Evolutionary conservation across 2,113 vertebrate species (phyloP).

Genomic region (Mustela nigripes): DNA sequence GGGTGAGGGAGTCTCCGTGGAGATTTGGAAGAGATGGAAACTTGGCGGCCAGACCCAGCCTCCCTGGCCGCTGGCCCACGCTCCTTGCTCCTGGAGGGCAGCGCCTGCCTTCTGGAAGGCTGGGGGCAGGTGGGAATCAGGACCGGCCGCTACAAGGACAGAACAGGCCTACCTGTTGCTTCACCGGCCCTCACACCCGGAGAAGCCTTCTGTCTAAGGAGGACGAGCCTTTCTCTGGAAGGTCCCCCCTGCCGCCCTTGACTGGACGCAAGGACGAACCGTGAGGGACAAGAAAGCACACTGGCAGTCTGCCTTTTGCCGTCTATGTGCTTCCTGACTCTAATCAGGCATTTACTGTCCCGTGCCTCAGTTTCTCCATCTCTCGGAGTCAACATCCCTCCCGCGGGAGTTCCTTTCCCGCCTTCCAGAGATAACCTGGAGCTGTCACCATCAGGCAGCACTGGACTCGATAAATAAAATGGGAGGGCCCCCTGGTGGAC

Average conservation of each 20-base stretch:
- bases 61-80: conserved; percentile 26
- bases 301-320: fast-evolving
- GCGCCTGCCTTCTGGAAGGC: not conserved
- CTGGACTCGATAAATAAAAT: not conserved
- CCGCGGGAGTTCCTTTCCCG: not conserved
- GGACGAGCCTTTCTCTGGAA: not conserved
- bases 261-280: not conserved
- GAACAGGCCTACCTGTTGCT: not conserved
- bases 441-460: fast-evolving
- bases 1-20: not conserved
- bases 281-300: not conserved
- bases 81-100: not conserved
- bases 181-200: not conserved
- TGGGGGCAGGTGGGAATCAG: not conserved
- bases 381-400: not conserved
- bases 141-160: not conserved
- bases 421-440: fast-evolving
- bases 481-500: conserved; percentile 71
- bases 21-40: conserved; percentile 57
- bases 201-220: not conserved
- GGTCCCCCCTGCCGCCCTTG: fast-evolving
- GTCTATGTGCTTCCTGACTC: not conserved
- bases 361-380: not conserved
- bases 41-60: conserved; percentile 43
- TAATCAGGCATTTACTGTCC: not conserved